A percentile compares a stretch with the other conserved stretches of the same genome.
phyloP scores from a whole-genome alignment of 2,888 invertebrate species.

The Vanessa cardui region DNA sequence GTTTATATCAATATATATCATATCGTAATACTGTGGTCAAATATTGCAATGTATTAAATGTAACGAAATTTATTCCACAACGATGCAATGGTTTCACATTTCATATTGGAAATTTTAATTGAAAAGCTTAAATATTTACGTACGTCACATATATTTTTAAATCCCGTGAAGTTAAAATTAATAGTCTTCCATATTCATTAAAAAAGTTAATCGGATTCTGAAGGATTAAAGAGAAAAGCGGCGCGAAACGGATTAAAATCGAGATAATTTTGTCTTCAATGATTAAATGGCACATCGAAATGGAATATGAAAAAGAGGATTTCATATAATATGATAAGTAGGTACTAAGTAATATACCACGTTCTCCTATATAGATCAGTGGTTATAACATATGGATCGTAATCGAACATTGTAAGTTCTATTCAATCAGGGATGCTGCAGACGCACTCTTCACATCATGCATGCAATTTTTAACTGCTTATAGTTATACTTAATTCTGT shows the following conservation, averaged over 20 bases:
- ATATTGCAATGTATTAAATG: background rate
- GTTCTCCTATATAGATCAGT: too few relatives aligned
- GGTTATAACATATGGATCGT: too few relatives aligned
- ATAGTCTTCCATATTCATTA: slow-evolving; percentile 5
- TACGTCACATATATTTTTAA: background rate
- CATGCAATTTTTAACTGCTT: too few relatives aligned
- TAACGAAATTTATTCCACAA: background rate
- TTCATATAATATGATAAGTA: background rate
- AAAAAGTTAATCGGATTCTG: background rate
- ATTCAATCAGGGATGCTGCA: too few relatives aligned
- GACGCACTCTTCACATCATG: too few relatives aligned
- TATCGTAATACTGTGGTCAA: background rate
- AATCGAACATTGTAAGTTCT: too few relatives aligned
- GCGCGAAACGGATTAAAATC: background rate
- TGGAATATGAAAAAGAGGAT: background rate
- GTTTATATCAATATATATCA: background rate
- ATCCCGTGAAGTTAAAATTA: background rate
- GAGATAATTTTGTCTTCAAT: background rate
- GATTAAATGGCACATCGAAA: background rate
- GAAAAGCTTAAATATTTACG: background rate
- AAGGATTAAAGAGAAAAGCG: slow-evolving; percentile 4
- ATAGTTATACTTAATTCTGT: too few relatives aligned
- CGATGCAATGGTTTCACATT: background rate
- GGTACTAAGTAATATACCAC: too few relatives aligned
- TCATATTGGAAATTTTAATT: background rate